Evolutionary conservation across 2,113 vertebrate genomes (phyloP).

Genomic region (Callorhinus ursinus): DNA sequence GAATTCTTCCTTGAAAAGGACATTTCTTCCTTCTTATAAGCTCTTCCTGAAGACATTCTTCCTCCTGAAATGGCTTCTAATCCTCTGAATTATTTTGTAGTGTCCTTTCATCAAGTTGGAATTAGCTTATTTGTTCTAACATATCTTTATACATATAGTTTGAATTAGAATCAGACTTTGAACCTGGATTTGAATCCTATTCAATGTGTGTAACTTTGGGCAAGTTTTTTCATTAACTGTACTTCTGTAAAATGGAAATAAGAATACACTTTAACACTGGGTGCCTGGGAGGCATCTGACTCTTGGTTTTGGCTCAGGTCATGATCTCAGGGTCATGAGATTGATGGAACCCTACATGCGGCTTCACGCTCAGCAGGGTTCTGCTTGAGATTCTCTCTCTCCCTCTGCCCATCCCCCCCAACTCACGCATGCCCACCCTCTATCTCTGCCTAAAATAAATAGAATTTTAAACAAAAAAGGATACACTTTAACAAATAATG

Average conservation of each 20-base stretch:
- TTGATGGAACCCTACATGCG: not conserved
- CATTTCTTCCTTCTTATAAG: not conserved
- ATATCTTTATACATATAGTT: not conserved
- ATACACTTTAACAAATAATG: not conserved
- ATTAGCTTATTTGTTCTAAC: not conserved
- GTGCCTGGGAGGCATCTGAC: not conserved
- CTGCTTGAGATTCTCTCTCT: not conserved
- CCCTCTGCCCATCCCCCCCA: not conserved
- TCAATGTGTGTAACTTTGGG: not conserved
- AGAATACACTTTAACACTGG: not conserved
- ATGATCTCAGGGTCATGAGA: not conserved
- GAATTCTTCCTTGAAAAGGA: not conserved
- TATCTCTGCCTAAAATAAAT: not conserved
- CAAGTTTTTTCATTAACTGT: not conserved
- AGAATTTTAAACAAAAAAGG: not conserved
- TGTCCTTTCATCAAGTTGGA: not conserved
- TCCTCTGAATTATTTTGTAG: not conserved
- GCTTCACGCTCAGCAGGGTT: not conserved
- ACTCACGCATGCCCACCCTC: not conserved
- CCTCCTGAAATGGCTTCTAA: not conserved
- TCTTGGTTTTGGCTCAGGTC: not conserved
- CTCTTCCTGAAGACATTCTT: not conserved
- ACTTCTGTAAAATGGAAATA: not conserved
- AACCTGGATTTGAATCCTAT: not conserved
- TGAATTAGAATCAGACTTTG: not conserved